Evolutionary conservation across 2,113 vertebrate species (phyloP).

Genomic region (Lepus americanus): DNA sequence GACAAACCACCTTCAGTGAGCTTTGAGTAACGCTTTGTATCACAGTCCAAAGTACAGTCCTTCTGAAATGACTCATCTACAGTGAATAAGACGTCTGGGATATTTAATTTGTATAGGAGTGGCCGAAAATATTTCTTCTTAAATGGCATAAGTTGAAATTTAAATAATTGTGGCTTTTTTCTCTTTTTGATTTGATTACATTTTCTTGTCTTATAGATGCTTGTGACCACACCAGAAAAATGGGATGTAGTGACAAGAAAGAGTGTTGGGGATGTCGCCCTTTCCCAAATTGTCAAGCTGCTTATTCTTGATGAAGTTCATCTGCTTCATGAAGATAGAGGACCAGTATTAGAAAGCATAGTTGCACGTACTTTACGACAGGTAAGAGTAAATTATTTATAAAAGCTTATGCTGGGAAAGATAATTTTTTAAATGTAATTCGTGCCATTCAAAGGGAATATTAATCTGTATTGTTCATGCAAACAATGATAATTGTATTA

Average conservation of each 20-base stretch:
- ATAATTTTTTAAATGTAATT: constrained; percentile 45
- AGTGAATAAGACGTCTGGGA: not conserved
- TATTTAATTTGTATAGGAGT: not conserved
- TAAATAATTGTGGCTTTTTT: constrained; percentile 16
- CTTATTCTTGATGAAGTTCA: constrained; percentile 99
- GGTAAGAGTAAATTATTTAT: constrained; percentile 85
- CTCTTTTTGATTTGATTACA: not conserved
- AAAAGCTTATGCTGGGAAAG: constrained; percentile 18
- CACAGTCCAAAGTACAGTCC: not conserved
- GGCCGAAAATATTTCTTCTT: constrained; percentile 27
- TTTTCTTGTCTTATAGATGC: constrained; percentile 90
- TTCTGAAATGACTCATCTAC: constrained; percentile 21
- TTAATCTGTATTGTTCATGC: not conserved
- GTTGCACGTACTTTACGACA: constrained; percentile 97
- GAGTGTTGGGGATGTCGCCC: constrained; percentile 97
- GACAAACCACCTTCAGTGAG: not conserved
- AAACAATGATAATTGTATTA: constrained; percentile 28
- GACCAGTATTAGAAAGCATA: constrained; percentile 98
- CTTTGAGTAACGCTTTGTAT: constrained; percentile 52
- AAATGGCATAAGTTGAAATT: not conserved
- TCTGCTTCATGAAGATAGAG: constrained; percentile 97
- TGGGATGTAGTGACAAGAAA: constrained; percentile 99
- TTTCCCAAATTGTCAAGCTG: constrained; percentile 96
- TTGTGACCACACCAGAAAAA: constrained; percentile 99
- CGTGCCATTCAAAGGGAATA: not conserved